These are phyloP conservation scores for Cheilosia pagana DNA, from an alignment of 2,888 invertebrate species.

Conservation along the genomic window DNA sequence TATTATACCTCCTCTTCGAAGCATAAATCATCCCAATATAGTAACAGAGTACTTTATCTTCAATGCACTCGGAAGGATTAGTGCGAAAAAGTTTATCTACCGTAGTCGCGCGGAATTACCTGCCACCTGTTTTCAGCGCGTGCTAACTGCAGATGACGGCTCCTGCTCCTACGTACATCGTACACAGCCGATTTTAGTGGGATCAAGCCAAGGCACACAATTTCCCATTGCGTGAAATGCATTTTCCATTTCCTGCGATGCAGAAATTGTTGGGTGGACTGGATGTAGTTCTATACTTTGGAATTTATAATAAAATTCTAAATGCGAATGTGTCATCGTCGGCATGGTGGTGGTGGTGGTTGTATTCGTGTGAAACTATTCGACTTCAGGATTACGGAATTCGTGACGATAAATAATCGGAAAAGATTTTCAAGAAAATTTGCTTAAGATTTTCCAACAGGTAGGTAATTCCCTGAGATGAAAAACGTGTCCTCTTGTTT, in stretches of 20 bases:
- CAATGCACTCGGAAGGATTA: slow-evolving; percentile 55
- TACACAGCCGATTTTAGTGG: slow-evolving; percentile 30
- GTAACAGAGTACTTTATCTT: slow-evolving; percentile 54
- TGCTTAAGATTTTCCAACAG: slow-evolving; percentile 58
- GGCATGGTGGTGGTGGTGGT: slow-evolving; percentile 26
- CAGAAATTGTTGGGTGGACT: background rate
- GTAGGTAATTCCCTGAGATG: slow-evolving; percentile 67
- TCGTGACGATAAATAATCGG: slow-evolving; percentile 74
- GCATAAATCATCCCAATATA: slow-evolving; percentile 58
- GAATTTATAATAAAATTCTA: slow-evolving; percentile 59
- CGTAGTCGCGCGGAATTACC: slow-evolving; percentile 13
- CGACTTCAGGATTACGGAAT: slow-evolving; percentile 71
- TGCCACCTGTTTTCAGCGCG: slow-evolving; percentile 25
- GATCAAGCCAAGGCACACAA: slow-evolving; percentile 53
- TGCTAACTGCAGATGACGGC: slow-evolving; percentile 15
- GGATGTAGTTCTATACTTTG: slow-evolving; percentile 43
- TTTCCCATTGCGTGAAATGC: slow-evolving; percentile 41
- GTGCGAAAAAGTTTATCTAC: slow-evolving; percentile 36
- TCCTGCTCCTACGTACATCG: background rate
- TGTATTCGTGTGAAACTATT: slow-evolving; percentile 74
- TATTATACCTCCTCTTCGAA: slow-evolving; percentile 2
- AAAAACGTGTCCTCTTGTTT: slow-evolving; percentile 55
- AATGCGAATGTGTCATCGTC: slow-evolving; percentile 49
- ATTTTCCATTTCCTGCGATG: slow-evolving; percentile 46
- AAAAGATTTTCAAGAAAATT: slow-evolving; percentile 69